Conservation (phyloP, 2,888 invertebrate genomes). For the Synanthedon tipuliformis region DNA sequence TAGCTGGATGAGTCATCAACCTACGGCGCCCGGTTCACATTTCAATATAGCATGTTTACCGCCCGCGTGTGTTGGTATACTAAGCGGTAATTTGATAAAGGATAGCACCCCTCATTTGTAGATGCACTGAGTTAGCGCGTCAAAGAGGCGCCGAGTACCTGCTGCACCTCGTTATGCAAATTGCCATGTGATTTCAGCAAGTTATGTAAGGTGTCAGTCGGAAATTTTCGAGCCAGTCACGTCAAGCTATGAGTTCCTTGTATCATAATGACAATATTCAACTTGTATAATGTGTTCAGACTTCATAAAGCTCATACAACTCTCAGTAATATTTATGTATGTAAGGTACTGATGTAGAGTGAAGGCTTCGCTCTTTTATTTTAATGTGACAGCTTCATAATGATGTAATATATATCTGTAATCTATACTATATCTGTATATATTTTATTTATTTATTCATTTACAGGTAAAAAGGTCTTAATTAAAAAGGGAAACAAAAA, state of each 20-base stretch:
- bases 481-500: too few species aligned
- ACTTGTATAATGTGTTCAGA: not conserved
- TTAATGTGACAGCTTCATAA: too few species aligned
- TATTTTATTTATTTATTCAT: too few species aligned
- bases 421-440: too few species aligned
- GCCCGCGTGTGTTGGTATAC: not conserved
- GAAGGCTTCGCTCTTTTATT: too few species aligned
- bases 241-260: not conserved
- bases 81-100: slow-evolving; percentile 11
- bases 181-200: slow-evolving; percentile 19
- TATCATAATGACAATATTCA: not conserved
- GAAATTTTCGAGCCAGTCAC: not conserved
- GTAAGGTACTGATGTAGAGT: too few species aligned
- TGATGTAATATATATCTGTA: too few species aligned
- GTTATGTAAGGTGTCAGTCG: not conserved
- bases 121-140: slow-evolving; percentile 13
- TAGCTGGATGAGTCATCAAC: too few species aligned
- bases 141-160: slow-evolving; percentile 15
- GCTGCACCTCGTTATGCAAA: slow-evolving; percentile 25
- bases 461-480: too few species aligned
- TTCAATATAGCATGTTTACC: slow-evolving; percentile 2
- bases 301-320: too few species aligned
- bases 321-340: too few species aligned
- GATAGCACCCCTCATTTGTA: slow-evolving; percentile 18
- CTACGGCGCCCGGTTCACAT: slow-evolving; percentile 1